These are phyloP conservation scores for Pristis pectinata DNA, from an alignment of 2,797 vertebrate species.

Conservation along the genomic window DNA sequence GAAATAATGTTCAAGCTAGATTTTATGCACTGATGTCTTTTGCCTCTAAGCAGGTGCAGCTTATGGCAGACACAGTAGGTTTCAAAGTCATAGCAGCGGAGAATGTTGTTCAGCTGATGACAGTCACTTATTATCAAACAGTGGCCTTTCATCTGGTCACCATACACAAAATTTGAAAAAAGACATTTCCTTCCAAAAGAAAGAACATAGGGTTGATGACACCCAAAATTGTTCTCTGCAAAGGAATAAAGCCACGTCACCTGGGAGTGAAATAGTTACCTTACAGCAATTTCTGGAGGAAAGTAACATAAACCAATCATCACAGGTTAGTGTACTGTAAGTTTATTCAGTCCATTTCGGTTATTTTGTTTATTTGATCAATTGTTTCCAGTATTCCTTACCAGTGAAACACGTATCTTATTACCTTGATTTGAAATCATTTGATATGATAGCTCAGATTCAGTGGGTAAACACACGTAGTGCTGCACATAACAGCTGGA, in stretches of 20 bases:
- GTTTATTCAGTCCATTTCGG: background rate
- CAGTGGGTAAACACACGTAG: no score
- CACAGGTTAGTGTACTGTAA: conserved; percentile 53
- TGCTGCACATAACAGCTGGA: no score
- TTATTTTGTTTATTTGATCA: background rate
- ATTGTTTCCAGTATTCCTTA: background rate
- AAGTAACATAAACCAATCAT: conserved; percentile 69
- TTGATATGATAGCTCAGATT: background rate
- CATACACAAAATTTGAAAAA: conserved; percentile 65
- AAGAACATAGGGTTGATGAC: conserved; percentile 55
- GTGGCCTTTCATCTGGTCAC: conserved; percentile 73
- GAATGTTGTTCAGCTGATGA: conserved; percentile 86
- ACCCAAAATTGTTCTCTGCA: conserved; percentile 46
- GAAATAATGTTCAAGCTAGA: background rate
- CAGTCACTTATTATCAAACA: conserved; percentile 82
- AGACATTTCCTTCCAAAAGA: conserved; percentile 72
- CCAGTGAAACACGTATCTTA: background rate
- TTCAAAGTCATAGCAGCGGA: conserved; percentile 92
- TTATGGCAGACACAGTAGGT: conserved; percentile 73
- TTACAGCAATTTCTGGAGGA: conserved; percentile 91
- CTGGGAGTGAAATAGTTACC: conserved; percentile 75
- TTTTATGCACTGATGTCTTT: conserved; percentile 39
- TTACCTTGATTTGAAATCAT: background rate
- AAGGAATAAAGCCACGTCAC: conserved; percentile 63
- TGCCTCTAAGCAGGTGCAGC: conserved; percentile 65